These are phyloP conservation scores for Anthoscopus minutus DNA, from an alignment of 2,113 vertebrate genomes.

Conservation along the genomic window DNA sequence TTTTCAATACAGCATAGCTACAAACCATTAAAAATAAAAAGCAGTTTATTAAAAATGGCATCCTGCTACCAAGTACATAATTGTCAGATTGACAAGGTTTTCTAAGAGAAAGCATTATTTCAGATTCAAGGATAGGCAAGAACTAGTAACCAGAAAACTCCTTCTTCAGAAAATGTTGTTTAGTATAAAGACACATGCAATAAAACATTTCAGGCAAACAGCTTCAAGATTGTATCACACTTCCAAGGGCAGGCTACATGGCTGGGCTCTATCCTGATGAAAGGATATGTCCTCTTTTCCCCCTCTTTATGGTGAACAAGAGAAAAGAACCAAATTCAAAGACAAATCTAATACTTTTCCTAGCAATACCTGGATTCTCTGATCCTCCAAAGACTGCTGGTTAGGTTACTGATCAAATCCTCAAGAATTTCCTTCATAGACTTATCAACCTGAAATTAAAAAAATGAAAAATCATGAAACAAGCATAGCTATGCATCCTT, in stretches of 20 bases:
- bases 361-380: constrained; percentile 90
- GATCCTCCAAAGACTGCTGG: constrained; percentile 91
- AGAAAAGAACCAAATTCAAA: neutral
- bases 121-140: neutral
- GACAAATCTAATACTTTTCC: neutral
- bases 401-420: constrained; percentile 91
- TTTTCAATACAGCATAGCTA: neutral
- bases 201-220: neutral
- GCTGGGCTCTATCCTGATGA: neutral
- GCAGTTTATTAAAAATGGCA: neutral
- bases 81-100: neutral
- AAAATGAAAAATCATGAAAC: neutral
- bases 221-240: neutral
- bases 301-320: neutral
- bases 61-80: neutral
- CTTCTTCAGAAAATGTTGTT: neutral
- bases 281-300: neutral
- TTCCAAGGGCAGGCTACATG: neutral
- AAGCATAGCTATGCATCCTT: neutral
- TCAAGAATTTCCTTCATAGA: constrained; percentile 95
- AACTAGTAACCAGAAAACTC: neutral
- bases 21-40: neutral
- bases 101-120: neutral
- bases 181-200: neutral
- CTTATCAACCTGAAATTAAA: constrained; percentile 85